phyloP scores from a whole-genome alignment of 2,797 vertebrate genomes.

The Odontamblyopus lacepedii region DNA sequence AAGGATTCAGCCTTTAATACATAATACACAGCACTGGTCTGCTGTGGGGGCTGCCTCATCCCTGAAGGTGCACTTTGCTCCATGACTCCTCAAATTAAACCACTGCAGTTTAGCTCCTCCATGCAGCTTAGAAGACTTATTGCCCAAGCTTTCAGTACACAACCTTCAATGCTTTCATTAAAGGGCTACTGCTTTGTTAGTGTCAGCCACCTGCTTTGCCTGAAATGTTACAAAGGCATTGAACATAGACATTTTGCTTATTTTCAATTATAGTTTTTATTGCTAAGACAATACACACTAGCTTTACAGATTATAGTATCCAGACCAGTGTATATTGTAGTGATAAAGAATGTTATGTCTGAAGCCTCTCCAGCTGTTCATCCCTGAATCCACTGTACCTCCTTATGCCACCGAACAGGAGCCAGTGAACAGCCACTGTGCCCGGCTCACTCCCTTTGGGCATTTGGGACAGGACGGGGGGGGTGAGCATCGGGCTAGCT shows the following conservation, averaged over 20 bases:
- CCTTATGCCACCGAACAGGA: constrained; percentile 33
- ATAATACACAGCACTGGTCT: constrained; percentile 19
- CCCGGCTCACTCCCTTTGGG: constrained; percentile 42
- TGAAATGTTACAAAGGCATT: too few species aligned
- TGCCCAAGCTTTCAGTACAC: too few species aligned
- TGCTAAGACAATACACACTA: too few species aligned
- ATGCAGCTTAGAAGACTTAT: neutral
- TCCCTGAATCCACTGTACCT: constrained; percentile 44
- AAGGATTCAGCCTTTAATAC: constrained; percentile 23
- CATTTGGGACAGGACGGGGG: constrained; percentile 31
- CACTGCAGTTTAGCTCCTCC: constrained; percentile 18
- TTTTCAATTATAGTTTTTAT: too few species aligned
- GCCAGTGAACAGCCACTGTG: constrained; percentile 36
- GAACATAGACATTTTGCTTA: too few species aligned
- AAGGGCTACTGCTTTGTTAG: neutral
- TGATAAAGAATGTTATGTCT: constrained; percentile 8
- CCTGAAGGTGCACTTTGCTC: constrained; percentile 54
- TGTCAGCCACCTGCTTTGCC: too few species aligned
- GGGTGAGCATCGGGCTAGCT: constrained; percentile 53
- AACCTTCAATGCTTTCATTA: too few species aligned
- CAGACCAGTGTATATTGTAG: constrained; percentile 30
- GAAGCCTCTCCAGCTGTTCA: constrained; percentile 46
- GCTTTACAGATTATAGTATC: constrained; percentile 23
- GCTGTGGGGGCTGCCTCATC: constrained; percentile 25
- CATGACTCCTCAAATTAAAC: constrained; percentile 60